Evolutionary conservation across 2,888 invertebrate species (phyloP).

Genomic region (Rotaria sp.): DNA sequence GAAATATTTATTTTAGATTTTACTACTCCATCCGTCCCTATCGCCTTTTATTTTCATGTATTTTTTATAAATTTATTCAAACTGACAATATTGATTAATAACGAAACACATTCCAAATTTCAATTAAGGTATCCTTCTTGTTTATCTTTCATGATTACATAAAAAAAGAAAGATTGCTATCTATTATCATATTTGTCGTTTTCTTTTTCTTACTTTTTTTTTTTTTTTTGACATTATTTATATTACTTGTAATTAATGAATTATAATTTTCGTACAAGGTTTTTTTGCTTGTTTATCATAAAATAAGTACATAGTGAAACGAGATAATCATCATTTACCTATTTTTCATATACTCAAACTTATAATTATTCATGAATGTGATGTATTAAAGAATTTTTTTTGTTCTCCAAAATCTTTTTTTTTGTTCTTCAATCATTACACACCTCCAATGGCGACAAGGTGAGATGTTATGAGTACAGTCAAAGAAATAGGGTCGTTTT

Average conservation of each 20-base stretch:
- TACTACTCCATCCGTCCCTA: not conserved
- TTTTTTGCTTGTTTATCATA: not conserved
- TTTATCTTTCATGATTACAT: not conserved
- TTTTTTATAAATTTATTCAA: not conserved
- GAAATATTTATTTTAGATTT: not conserved
- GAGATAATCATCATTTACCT: not conserved
- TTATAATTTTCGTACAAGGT: not conserved
- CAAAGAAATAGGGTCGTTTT: not conserved
- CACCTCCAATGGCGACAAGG: conserved; percentile 1
- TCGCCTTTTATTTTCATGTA: not conserved
- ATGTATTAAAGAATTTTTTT: not conserved
- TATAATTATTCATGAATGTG: not conserved
- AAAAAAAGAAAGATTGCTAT: not conserved
- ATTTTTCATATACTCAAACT: not conserved
- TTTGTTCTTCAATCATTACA: not conserved
- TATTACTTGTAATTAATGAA: not conserved
- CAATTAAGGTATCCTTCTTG: not conserved
- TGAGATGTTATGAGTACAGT: not conserved
- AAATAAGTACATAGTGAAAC: not conserved
- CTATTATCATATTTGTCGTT: not conserved
- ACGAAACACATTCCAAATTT: not conserved
- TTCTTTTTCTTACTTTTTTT: not conserved
- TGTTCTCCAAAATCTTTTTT: not conserved
- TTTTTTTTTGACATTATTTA: too few species aligned
- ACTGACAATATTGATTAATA: not conserved